phyloP scores from a whole-genome alignment of 2,113 vertebrate genomes.

The Apaloderma vittatum region DNA sequence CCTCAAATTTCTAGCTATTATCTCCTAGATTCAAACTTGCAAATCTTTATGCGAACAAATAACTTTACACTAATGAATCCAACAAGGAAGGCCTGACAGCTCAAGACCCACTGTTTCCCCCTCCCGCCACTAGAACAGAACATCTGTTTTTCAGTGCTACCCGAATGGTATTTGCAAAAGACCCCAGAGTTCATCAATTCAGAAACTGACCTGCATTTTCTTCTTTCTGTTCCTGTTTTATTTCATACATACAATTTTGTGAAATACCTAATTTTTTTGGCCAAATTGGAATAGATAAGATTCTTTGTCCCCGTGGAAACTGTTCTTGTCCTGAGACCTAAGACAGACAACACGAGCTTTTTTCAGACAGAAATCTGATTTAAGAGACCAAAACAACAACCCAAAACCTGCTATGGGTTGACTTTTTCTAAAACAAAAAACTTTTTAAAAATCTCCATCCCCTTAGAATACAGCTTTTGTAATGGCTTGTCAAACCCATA shows the following conservation, averaged over 20 bases:
- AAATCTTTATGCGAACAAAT: neutral
- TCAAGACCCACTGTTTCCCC: neutral
- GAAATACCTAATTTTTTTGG: conserved; percentile 90
- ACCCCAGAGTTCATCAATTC: neutral
- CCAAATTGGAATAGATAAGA: conserved; percentile 92
- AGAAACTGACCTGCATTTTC: conserved; percentile 78
- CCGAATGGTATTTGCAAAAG: neutral
- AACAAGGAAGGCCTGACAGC: neutral
- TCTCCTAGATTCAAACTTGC: neutral
- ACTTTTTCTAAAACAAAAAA: neutral
- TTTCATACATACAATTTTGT: conserved; percentile 89
- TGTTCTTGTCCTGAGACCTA: conserved; percentile 96
- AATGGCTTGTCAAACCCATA: neutral
- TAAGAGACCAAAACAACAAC: neutral
- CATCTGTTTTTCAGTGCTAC: neutral
- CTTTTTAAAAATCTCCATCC: neutral
- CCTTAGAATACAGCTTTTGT: neutral
- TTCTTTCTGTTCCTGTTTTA: conserved; percentile 66
- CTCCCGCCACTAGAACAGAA: neutral
- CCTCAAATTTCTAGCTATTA: neutral
- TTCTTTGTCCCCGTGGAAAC: conserved; percentile 84
- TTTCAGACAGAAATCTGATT: neutral
- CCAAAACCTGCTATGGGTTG: rapidly evolving
- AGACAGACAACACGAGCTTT: neutral
- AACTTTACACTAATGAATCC: neutral